Conservation (phyloP, 2,888 invertebrate species). For the Chesias legatella region DNA sequence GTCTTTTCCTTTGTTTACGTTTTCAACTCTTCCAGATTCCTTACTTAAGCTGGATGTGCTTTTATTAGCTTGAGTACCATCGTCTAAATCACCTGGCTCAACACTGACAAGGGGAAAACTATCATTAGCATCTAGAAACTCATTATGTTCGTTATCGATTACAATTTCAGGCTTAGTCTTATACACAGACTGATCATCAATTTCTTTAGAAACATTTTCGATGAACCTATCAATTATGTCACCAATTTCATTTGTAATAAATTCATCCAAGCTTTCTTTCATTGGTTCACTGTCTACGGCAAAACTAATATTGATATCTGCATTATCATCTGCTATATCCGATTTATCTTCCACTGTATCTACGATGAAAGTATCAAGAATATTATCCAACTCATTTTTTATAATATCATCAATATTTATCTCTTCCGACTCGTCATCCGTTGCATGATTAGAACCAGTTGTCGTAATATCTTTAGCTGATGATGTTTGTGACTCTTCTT, state of each 20-base stretch:
- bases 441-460: neutral
- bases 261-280: neutral
- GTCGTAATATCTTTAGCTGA: too few relatives aligned
- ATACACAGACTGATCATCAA: too few relatives aligned
- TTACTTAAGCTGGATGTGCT: too few relatives aligned
- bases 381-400: slow-evolving; percentile 27
- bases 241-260: slow-evolving; percentile 4
- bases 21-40: slow-evolving; percentile 15
- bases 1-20: slow-evolving; percentile 13
- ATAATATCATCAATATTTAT: slow-evolving; percentile 19
- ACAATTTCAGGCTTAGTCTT: neutral
- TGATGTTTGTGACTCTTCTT: neutral
- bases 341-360: slow-evolving; percentile 3
- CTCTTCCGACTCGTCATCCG: neutral
- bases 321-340: slow-evolving; percentile 1
- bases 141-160: slow-evolving; percentile 9
- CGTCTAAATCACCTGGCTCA: slow-evolving; percentile 1
- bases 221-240: neutral
- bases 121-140: slow-evolving; percentile 18
- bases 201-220: too few relatives aligned
- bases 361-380: slow-evolving; percentile 19
- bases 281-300: too few relatives aligned
- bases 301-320: neutral
- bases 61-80: neutral
- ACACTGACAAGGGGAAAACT: slow-evolving; percentile 2